Percentiles rank a stretch among this genome's conserved stretches.
These are phyloP conservation scores for Ryuthela nishihirai DNA, from an alignment of 2,888 invertebrate genomes.

Conservation along the genomic window DNA sequence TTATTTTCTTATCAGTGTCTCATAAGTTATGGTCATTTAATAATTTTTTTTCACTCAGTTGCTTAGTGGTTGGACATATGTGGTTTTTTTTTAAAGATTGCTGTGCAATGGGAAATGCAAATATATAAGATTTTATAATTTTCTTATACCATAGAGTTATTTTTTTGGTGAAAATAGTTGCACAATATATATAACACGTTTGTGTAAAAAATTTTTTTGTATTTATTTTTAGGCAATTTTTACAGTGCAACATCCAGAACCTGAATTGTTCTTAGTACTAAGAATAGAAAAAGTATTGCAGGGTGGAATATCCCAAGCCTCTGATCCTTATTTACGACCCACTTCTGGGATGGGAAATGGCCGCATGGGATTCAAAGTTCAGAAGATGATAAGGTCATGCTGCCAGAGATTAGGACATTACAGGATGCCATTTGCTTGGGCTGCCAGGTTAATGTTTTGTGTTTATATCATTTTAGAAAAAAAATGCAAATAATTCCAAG, in stretches of 20 bases:
- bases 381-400: constrained; percentile 72
- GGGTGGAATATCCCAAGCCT: constrained; percentile 69
- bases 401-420: constrained; percentile 81
- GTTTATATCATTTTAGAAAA: constrained; percentile 7
- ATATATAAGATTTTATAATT: neutral
- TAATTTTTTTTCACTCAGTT: too few relatives aligned
- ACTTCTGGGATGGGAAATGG: constrained; percentile 61
- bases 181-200: neutral
- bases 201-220: neutral
- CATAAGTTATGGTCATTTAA: too few relatives aligned
- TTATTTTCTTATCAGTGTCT: too few relatives aligned
- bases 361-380: constrained; percentile 71
- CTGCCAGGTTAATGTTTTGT: constrained; percentile 57
- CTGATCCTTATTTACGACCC: constrained; percentile 80
- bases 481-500: too few relatives aligned
- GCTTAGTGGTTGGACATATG: too few relatives aligned
- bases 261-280: constrained; percentile 88
- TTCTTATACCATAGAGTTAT: neutral
- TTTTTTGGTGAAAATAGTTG: neutral
- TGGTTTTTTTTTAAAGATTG: too few relatives aligned
- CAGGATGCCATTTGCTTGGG: constrained; percentile 97
- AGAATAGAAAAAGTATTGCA: constrained; percentile 91
- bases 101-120: too few relatives aligned
- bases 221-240: constrained; percentile 66
- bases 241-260: constrained; percentile 80